These are phyloP conservation scores for Eumeta japonica DNA, from an alignment of 1,140 invertebrate species.

Conservation along the genomic window DNA sequence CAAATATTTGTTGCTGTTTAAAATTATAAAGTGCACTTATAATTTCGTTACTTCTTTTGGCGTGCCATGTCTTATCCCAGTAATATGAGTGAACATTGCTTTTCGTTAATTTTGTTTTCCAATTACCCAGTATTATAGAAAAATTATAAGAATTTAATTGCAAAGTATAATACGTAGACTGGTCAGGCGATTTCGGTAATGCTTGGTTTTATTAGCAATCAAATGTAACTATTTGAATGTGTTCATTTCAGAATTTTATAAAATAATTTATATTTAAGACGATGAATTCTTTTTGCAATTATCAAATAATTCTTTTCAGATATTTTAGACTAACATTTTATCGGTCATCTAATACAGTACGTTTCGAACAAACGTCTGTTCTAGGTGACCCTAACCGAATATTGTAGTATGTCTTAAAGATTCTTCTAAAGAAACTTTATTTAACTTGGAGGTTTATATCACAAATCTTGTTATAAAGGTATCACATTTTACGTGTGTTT, in stretches of 20 bases:
- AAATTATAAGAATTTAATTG: slow-evolving; percentile 32
- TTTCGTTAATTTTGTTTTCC: slow-evolving; percentile 8
- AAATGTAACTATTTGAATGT: slow-evolving; percentile 7
- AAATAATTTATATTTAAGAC: slow-evolving; percentile 11
- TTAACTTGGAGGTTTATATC: too few relatives aligned
- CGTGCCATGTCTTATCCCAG: slow-evolving; percentile 26
- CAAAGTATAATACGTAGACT: too few relatives aligned
- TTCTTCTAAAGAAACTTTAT: too few relatives aligned
- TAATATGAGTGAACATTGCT: slow-evolving; percentile 22
- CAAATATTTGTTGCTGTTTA: too few relatives aligned
- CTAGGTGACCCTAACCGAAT: too few relatives aligned
- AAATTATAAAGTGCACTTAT: too few relatives aligned
- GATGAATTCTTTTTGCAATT: slow-evolving; percentile 3
- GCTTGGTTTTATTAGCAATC: slow-evolving; percentile 28
- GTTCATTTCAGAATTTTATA: slow-evolving; percentile 13
- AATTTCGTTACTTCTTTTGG: too few relatives aligned
- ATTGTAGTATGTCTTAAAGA: slow-evolving; percentile 4
- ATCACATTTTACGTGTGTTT: too few relatives aligned
- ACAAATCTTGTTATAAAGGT: too few relatives aligned
- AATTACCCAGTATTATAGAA: slow-evolving; percentile 20
- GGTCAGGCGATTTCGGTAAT: slow-evolving; percentile 23
- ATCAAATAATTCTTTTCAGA: background rate
- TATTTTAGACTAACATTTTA: too few relatives aligned
- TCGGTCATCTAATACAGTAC: background rate
- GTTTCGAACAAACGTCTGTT: slow-evolving; percentile 1